Conservation (phyloP, 2,797 vertebrate species). For the Tympanoctomys barrerae region DNA sequence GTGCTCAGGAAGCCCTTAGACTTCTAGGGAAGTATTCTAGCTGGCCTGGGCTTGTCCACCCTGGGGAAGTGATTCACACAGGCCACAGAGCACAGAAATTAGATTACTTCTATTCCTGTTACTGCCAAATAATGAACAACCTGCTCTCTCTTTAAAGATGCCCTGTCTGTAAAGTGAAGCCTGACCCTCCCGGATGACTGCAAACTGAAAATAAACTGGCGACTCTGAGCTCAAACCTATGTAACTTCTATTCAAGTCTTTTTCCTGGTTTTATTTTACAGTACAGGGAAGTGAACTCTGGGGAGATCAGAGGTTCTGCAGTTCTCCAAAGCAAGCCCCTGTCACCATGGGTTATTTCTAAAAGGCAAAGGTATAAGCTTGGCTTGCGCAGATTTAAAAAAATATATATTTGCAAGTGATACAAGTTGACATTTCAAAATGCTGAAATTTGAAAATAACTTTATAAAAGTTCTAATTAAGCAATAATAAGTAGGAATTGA, state of each 20-base stretch:
- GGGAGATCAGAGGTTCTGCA: slow-evolving; percentile 49
- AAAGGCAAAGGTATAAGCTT: slow-evolving; percentile 47
- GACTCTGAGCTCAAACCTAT: slow-evolving; percentile 10
- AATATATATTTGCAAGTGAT: slow-evolving; percentile 62
- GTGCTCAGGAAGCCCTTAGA: neutral
- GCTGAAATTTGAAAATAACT: slow-evolving; percentile 82
- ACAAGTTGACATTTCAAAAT: slow-evolving; percentile 80
- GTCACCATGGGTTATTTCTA: slow-evolving; percentile 39
- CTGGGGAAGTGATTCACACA: slow-evolving; percentile 13
- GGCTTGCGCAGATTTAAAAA: slow-evolving; percentile 54
- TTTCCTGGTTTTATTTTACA: slow-evolving; percentile 48
- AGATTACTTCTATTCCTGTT: slow-evolving; percentile 62
- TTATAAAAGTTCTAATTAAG: slow-evolving; percentile 80
- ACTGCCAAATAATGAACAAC: neutral
- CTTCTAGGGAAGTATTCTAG: neutral
- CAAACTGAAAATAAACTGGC: slow-evolving; percentile 33
- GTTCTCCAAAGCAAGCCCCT: slow-evolving; percentile 45
- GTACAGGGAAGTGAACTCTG: neutral
- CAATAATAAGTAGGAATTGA: slow-evolving; percentile 76
- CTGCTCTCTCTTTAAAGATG: slow-evolving; percentile 41
- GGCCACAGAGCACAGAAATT: neutral
- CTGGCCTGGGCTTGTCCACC: slow-evolving; percentile 15
- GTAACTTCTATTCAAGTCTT: neutral
- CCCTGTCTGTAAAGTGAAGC: neutral
- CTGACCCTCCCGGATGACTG: neutral